Evolutionary conservation across 2,888 invertebrate species (phyloP).

Genomic region (Fissipunctia ypsillon): DNA sequence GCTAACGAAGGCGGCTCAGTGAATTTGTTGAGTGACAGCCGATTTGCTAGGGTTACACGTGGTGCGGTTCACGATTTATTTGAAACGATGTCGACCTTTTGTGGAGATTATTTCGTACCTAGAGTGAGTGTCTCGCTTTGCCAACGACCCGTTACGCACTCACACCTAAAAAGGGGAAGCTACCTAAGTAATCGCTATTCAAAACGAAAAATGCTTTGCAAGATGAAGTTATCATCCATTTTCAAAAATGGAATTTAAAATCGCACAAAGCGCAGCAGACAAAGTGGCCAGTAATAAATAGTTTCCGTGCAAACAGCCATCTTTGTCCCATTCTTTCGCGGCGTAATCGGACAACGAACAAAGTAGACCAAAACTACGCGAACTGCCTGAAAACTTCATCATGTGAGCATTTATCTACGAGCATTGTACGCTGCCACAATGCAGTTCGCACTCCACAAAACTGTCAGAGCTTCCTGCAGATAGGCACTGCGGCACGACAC

Average conservation of each 20-base stretch:
- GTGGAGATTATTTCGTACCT: not conserved
- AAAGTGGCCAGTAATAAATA: constrained; percentile 47
- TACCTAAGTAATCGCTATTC: not conserved
- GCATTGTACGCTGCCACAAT: constrained; percentile 64
- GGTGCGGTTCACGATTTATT: constrained; percentile 15
- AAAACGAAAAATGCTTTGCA: not conserved
- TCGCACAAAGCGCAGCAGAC: constrained; percentile 22
- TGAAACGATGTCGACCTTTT: constrained; percentile 1
- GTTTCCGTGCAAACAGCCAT: constrained; percentile 38
- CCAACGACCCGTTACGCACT: not conserved
- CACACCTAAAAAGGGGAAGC: not conserved
- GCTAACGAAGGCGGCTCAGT: constrained; percentile 59
- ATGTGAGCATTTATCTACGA: constrained; percentile 60
- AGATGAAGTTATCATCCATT: not conserved
- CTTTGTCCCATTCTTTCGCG: constrained; percentile 59
- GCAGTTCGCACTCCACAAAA: constrained; percentile 65
- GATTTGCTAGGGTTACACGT: constrained; percentile 35
- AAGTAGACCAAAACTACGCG: constrained; percentile 55
- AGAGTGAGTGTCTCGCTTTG: not conserved
- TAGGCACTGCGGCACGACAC: constrained; percentile 62
- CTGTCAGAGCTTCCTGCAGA: constrained; percentile 67
- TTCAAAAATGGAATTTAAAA: constrained; percentile 27
- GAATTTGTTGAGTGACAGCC: constrained; percentile 53
- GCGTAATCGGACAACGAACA: constrained; percentile 52
- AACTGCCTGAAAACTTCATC: constrained; percentile 60